These are phyloP conservation scores for Asobara japonica DNA, from an alignment of 1,140 invertebrate species.

Conservation along the genomic window DNA sequence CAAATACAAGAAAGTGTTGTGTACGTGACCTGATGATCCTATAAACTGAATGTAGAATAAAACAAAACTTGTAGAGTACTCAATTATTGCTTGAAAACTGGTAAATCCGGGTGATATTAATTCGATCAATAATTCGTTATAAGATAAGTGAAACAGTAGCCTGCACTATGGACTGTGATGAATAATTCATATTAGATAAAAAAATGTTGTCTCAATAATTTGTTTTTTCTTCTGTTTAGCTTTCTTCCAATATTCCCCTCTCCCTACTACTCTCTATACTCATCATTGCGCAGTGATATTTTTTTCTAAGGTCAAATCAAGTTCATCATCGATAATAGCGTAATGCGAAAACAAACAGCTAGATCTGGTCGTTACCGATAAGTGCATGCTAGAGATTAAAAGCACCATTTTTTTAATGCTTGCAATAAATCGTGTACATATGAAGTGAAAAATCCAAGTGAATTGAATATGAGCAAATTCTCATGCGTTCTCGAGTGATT, in stretches of 20 bases:
- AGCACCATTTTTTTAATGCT: slow-evolving; percentile 22
- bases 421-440: slow-evolving; percentile 44
- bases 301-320: slow-evolving; percentile 54
- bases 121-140: slow-evolving; percentile 16
- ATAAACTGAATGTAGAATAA: neutral
- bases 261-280: slow-evolving; percentile 17
- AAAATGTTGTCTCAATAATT: slow-evolving; percentile 14
- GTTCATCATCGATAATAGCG: slow-evolving; percentile 66
- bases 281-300: slow-evolving; percentile 49
- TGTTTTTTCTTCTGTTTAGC: slow-evolving; percentile 14
- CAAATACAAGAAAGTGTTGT: neutral
- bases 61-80: neutral
- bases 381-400: slow-evolving; percentile 43
- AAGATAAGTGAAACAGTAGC: neutral
- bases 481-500: slow-evolving; percentile 50
- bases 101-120: neutral
- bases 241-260: neutral
- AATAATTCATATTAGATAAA: slow-evolving; percentile 29
- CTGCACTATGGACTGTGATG: slow-evolving; percentile 10
- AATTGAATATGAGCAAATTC: slow-evolving; percentile 36
- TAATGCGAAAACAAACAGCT: slow-evolving; percentile 61
- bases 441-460: slow-evolving; percentile 17
- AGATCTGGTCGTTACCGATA: slow-evolving; percentile 61
- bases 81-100: neutral
- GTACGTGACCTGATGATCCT: slow-evolving; percentile 21